Base-by-base conservation (phyloP, 2,888 invertebrate species). In the Hylaea fasciaria region DNA sequence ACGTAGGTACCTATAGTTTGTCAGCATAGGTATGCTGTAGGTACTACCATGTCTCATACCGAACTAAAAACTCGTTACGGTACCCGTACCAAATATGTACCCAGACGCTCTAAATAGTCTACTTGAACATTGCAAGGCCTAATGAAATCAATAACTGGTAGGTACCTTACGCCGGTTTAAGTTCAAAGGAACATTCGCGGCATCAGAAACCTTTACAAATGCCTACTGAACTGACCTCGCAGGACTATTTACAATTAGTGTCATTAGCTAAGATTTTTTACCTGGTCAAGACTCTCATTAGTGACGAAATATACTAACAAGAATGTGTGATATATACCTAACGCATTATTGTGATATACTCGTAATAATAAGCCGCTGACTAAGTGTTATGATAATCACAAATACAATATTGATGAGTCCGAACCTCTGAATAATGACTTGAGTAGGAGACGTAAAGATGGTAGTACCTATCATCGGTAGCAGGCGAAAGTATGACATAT, bases 401-500 rank as follows among this genome's bases (percentile, higher is more conserved):
- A 39, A 17, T 40, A 8, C n/a, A 9, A 12, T 8, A 49, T 43
- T 43, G 52, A 41, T 47, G 40, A 45, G 45, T 39, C 37, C 37
- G 12, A 37, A 12, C n/a, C 7, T 58, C 45, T 58, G 47, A 53
- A 46, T 57, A 49, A 52, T 46, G 17, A 52, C 44, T 50, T 14
- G 35, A 11, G 2, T 28, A 22, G 22, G n/a, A 22, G 2, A 44
- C 28, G n/a, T 46, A 28, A 54, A 52, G 39, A 28, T 37, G 47
- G 40, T 13, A n/a, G n/a, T n/a, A n/a, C n/a, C n/a, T n/a, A 41
- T 29, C 13, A 44, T 22, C 37, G 29, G 43, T 17, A 12, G 9
- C 58, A 44, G 60, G 72, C 64, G 76, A 78, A 78, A 78, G 78
- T 72, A 56, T 60, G 68, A 65, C 69, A 74, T 70, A 73, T 69